Evolutionary conservation across 2,113 vertebrate genomes (phyloP).

Genomic region (Hemibagrus wyckioides): DNA sequence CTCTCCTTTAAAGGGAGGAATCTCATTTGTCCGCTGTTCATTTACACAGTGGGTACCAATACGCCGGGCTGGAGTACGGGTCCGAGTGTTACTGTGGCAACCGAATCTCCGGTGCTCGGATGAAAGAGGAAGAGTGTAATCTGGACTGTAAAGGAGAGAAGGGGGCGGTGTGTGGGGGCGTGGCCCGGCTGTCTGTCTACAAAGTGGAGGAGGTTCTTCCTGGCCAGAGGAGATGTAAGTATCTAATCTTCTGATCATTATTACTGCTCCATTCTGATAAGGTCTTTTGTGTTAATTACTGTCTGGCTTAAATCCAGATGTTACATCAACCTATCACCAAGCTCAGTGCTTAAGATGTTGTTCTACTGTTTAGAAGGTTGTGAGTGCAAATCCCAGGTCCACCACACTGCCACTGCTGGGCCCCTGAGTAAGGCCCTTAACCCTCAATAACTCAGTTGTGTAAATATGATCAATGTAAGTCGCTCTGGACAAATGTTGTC

Average conservation of each 20-base stretch:
- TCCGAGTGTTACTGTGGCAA: slow-evolving; percentile 88
- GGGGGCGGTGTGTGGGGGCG: slow-evolving; percentile 76
- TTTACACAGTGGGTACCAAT: slow-evolving; percentile 77
- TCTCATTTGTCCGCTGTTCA: slow-evolving; percentile 25
- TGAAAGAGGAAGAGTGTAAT: slow-evolving; percentile 76
- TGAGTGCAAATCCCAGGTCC: too few relatives aligned
- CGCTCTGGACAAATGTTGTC: too few relatives aligned
- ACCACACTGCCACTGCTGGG: too few relatives aligned
- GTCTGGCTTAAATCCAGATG: not conserved
- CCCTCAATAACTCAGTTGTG: too few relatives aligned
- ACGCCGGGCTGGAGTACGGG: slow-evolving; percentile 79
- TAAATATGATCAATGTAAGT: too few relatives aligned
- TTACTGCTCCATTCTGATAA: not conserved
- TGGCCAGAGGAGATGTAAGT: slow-evolving; percentile 72
- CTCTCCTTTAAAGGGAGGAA: slow-evolving; percentile 2
- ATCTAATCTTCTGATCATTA: not conserved
- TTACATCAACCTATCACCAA: not conserved
- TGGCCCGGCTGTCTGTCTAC: slow-evolving; percentile 80
- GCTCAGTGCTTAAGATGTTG: too few relatives aligned
- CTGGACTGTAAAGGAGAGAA: slow-evolving; percentile 82
- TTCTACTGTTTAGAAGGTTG: too few relatives aligned
- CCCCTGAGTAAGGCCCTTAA: too few relatives aligned
- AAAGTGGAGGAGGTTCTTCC: slow-evolving; percentile 69
- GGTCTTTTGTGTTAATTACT: not conserved
- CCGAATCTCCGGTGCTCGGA: slow-evolving; percentile 57